These are phyloP conservation scores for Rhodinocichla rosea DNA, from an alignment of 2,113 vertebrate species.

Conservation along the genomic window DNA sequence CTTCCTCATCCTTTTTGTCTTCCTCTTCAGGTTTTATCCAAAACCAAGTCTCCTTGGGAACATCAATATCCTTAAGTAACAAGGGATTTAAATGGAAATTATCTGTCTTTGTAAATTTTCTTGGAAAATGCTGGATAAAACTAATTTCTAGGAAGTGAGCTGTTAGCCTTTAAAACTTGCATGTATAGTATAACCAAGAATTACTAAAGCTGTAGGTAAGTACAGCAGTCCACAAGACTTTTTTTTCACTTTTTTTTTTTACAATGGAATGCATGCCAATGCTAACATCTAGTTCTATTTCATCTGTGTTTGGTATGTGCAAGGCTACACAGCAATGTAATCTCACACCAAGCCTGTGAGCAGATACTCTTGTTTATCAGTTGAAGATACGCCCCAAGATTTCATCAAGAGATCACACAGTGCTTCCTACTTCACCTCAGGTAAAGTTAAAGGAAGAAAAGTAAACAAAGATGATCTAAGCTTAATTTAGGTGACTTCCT, in stretches of 20 bases:
- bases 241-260: background rate
- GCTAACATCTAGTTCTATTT: background rate
- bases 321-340: background rate
- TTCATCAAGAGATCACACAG: background rate
- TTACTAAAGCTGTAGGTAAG: background rate
- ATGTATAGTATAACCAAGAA: background rate
- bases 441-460: background rate
- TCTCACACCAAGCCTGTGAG: background rate
- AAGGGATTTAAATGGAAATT: background rate
- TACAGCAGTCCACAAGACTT: background rate
- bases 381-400: background rate
- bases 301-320: background rate
- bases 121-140: background rate
- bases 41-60: constrained; percentile 89
- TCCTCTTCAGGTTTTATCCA: constrained; percentile 80
- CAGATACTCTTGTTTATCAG: background rate
- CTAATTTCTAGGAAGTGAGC: background rate
- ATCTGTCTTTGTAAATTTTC: background rate
- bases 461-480: background rate
- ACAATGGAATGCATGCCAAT: background rate
- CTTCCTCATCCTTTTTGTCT: constrained; percentile 70
- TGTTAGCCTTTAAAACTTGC: background rate
- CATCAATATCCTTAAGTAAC: constrained; percentile 77
- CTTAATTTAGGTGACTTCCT: background rate
- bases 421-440: background rate